Evolutionary conservation across 1,140 invertebrate genomes (phyloP).

Genomic region (Globodera rostochiensis): DNA sequence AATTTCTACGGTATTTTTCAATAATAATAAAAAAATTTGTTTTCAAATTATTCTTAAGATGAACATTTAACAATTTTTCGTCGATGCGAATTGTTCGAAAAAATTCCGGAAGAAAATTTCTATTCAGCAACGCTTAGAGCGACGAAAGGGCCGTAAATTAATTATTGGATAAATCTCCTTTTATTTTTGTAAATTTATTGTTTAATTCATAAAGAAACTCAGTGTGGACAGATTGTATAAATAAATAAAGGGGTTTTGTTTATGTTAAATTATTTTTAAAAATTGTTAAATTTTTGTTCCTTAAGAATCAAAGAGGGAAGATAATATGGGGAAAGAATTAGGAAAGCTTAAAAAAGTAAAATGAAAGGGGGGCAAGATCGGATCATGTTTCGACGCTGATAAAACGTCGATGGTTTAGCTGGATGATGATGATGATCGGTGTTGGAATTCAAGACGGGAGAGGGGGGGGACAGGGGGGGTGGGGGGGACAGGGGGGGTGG

Average conservation of each 20-base stretch:
- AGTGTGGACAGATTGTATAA: too few species aligned
- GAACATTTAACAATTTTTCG: not conserved
- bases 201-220: too few species aligned
- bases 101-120: slow-evolving; percentile 10
- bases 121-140: not conserved
- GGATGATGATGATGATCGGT: not conserved
- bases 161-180: too few species aligned
- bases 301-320: too few species aligned
- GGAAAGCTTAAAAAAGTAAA: not conserved
- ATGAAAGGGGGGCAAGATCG: not conserved
- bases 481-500: too few species aligned
- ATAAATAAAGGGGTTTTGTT: too few species aligned
- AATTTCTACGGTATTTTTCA: slow-evolving; percentile 6
- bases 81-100: not conserved
- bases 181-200: too few species aligned
- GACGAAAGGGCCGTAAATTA: not conserved
- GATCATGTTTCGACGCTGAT: not conserved
- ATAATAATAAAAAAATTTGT: not conserved
- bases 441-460: too few species aligned
- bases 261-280: too few species aligned
- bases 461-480: too few species aligned
- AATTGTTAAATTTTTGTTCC: too few species aligned
- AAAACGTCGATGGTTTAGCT: not conserved
- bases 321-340: too few species aligned
- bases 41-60: not conserved